Evolutionary conservation across 2,888 invertebrate genomes (phyloP).

Genomic region (Zele albiditarsus): DNA sequence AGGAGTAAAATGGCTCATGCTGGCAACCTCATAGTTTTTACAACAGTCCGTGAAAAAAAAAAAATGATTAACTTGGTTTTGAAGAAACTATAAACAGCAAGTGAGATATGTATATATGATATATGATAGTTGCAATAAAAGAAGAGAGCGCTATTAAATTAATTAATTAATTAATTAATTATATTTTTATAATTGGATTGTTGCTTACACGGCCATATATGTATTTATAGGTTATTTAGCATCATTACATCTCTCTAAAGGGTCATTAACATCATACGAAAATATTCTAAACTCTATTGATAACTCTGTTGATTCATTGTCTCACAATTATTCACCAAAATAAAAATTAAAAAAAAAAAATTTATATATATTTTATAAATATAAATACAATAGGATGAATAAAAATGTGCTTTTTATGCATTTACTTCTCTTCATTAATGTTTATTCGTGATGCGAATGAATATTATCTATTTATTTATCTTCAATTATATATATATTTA

Average conservation of each 20-base stretch:
- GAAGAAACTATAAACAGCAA: not conserved
- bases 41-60: not conserved
- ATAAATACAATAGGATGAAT: not conserved
- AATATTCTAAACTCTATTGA: not conserved
- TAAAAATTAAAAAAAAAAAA: no score
- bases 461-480: not conserved
- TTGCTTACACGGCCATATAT: constrained; percentile 35
- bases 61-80: not conserved
- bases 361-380: no score
- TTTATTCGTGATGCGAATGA: constrained; percentile 6
- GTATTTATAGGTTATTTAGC: not conserved
- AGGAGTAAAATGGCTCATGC: constrained; percentile 33
- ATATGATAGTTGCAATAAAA: not conserved
- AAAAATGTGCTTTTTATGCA: constrained; percentile 4
- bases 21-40: constrained; percentile 24
- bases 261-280: constrained; percentile 1
- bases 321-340: not conserved
- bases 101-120: not conserved
- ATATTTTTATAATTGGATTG: not conserved
- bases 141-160: not conserved
- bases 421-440: not conserved
- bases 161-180: not conserved
- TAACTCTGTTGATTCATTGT: not conserved
- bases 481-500: not conserved
- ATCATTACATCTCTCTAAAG: constrained; percentile 13